A percentile compares a stretch with the other conserved stretches of the same genome.
phyloP scores from a whole-genome alignment of 2,797 vertebrate genomes.

The Liasis olivaceus region DNA sequence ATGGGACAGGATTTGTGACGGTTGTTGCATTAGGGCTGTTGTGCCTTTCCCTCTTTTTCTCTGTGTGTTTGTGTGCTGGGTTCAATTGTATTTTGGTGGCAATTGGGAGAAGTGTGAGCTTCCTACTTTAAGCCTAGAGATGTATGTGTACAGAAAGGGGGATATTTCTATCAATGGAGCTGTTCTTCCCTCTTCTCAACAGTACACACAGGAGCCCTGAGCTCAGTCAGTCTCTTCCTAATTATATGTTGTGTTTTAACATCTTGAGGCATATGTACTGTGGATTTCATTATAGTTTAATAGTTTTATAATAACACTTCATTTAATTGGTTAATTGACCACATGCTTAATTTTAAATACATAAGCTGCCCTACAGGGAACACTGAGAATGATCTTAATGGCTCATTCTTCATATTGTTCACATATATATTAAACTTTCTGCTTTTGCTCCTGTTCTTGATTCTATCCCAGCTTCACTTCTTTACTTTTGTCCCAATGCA shows the following conservation, averaged over 20 bases:
- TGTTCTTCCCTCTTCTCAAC: not conserved
- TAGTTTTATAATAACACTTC: slow-evolving; percentile 18
- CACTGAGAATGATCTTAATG: not conserved
- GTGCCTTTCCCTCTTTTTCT: not conserved
- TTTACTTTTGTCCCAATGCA: no score
- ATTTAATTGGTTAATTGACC: slow-evolving; percentile 32
- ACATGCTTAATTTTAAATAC: slow-evolving; percentile 25
- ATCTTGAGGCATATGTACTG: not conserved
- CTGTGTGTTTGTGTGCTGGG: not conserved
- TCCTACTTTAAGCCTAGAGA: not conserved
- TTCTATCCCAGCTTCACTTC: not conserved
- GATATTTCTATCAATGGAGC: not conserved
- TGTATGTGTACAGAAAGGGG: not conserved
- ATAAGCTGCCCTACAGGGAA: slow-evolving; percentile 7
- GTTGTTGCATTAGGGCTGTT: not conserved
- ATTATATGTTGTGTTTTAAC: not conserved
- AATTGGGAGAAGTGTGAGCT: not conserved
- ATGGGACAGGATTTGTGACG: not conserved
- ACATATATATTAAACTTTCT: not conserved
- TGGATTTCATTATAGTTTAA: slow-evolving; percentile 21
- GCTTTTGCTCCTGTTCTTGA: not conserved
- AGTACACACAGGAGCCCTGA: not conserved
- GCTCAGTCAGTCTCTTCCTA: not conserved
- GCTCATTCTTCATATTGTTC: not conserved
- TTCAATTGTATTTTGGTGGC: not conserved